Conservation (phyloP, 1,140 invertebrate species). For the Chionoecetes opilio region DNA sequence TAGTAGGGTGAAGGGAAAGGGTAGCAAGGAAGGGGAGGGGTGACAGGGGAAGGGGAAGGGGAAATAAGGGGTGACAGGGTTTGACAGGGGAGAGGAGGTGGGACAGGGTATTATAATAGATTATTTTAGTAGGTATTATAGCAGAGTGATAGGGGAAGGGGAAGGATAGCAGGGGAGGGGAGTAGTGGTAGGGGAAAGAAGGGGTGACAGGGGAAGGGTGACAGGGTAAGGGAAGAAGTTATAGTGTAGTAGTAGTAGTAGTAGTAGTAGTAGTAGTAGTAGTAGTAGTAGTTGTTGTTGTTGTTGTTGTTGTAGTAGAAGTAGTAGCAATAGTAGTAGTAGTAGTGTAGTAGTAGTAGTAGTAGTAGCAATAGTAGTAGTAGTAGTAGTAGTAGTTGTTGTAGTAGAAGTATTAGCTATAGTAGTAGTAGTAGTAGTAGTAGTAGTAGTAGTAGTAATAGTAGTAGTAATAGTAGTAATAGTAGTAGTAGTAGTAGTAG, state of each 20-base stretch:
- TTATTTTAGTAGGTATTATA: too few relatives aligned
- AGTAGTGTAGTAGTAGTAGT: slow-evolving; percentile 36
- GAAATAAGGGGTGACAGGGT: too few relatives aligned
- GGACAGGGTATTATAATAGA: too few relatives aligned
- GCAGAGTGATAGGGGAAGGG: too few relatives aligned
- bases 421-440: not conserved
- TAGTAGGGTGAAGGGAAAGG: too few relatives aligned
- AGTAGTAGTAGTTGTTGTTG: slow-evolving; percentile 6
- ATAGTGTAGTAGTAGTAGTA: slow-evolving; percentile 37
- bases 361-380: slow-evolving; percentile 36
- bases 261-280: slow-evolving; percentile 38
- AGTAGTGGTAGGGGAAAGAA: too few relatives aligned
- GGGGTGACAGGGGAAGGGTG: too few relatives aligned
- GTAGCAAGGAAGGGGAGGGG: too few relatives aligned
- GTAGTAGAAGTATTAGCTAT: not conserved
- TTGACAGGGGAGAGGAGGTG: too few relatives aligned
- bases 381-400: slow-evolving; percentile 9
- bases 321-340: not conserved
- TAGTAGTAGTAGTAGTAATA: not conserved
- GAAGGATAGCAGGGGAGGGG: too few relatives aligned
- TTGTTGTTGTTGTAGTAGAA: not conserved
- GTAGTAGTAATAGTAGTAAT: slow-evolving; percentile 14
- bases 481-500: not conserved
- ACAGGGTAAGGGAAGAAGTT: too few relatives aligned
- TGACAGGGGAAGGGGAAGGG: too few relatives aligned